Conservation (phyloP, 2,888 invertebrate genomes). For the Dynastes tityus region DNA sequence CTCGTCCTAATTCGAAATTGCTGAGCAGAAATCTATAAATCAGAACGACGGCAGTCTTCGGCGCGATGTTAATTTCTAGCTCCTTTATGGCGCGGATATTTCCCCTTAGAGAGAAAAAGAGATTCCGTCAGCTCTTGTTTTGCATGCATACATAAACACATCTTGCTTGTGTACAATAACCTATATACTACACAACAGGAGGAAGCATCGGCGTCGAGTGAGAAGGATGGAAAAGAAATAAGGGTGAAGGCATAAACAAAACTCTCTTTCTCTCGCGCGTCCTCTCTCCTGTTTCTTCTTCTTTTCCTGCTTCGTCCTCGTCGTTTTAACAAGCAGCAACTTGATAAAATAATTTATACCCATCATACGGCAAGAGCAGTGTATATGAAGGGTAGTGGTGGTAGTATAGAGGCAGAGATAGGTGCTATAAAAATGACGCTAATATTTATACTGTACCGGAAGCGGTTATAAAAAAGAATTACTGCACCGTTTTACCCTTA, state of each 20-base stretch:
- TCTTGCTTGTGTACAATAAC: not conserved
- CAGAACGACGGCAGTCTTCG: conserved; percentile 50
- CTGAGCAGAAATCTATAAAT: conserved; percentile 56
- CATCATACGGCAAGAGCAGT: too few relatives aligned
- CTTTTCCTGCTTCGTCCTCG: not conserved
- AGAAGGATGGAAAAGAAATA: too few relatives aligned
- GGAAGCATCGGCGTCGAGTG: too few relatives aligned
- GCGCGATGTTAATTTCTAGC: conserved; percentile 56
- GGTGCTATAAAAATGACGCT: conserved; percentile 39
- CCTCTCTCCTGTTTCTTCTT: not conserved
- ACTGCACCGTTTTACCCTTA: conserved; percentile 45
- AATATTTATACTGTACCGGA: conserved; percentile 36
- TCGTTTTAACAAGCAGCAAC: conserved; percentile 3
- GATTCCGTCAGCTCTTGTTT: not conserved
- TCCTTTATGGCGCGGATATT: conserved; percentile 11
- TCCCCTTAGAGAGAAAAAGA: not conserved
- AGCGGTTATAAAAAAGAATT: conserved; percentile 48
- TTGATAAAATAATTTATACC: conserved; percentile 25
- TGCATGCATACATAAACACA: not conserved
- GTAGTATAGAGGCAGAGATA: not conserved
- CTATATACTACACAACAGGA: not conserved
- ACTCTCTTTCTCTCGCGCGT: too few relatives aligned
- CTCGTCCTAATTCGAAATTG: conserved; percentile 55
- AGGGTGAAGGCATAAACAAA: too few relatives aligned
- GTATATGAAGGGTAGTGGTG: not conserved